Evolutionary conservation across 2,113 vertebrate genomes (phyloP), one percentile per base, ranked within the genome.

Genomic region (Antechinus stuartii): DNA sequence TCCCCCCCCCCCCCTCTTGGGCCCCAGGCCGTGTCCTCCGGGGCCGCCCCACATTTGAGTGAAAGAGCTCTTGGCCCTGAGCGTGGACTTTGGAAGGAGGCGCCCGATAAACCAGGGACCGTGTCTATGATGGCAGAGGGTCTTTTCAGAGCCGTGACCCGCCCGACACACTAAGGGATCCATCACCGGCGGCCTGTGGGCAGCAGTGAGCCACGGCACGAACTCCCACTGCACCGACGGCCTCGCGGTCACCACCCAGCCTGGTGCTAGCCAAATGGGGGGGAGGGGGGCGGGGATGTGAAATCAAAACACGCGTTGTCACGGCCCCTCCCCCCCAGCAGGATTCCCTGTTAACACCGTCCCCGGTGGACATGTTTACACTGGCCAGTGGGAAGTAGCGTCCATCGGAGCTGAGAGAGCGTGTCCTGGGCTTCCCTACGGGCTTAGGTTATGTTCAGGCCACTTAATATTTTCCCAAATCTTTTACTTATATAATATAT

Each of bases 401-500:
- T 27, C 57, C 27, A 61, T 12, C 27, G 0, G 27, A 61, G 57
- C 27, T 30, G 27, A 35, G 91, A 22, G 23, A 53, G 50, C 90
- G 92, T 46, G 35, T 90, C 76, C 19, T 68, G 61, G 30, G 61
- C 61, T 35, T 68, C 61, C 61, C 30, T 22, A 68, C 3, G 19
- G 92, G 68, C 52, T 8, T 26, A 49, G 30, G 10, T 54, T 26
- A 35, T 10, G 10, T 91, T 8, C 26, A 90, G 94, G 57, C 35
- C 27, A 53, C 52, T 50, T 55, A 30, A 91, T 26, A 68, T 68
- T 68, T 68, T 35, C 61, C 30, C 61, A 68, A 16, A n/a, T 68
- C 61, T 53, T 27, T 52, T 30, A 61, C 24, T 93, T 90, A 35
- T 61, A 0, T 50, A 50, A 95, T 97, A 96, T 97, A 95, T 97